These are phyloP conservation scores for Rhaphigaster nebulosa DNA, from an alignment of 2,888 invertebrate genomes.

Conservation along the genomic window DNA sequence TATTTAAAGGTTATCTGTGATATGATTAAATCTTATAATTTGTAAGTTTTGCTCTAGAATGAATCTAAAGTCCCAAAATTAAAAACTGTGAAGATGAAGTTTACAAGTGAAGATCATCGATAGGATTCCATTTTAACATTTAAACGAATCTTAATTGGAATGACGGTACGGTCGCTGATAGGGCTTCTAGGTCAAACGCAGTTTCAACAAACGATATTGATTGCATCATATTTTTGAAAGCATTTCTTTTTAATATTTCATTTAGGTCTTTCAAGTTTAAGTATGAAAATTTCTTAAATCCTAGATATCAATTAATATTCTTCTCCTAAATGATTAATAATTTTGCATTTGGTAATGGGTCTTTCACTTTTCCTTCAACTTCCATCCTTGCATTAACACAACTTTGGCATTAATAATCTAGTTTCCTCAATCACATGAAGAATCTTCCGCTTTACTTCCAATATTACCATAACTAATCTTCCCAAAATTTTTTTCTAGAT, in stretches of 20 bases:
- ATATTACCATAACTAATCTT: too few relatives aligned
- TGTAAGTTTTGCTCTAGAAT: too few relatives aligned
- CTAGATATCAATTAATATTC: neutral
- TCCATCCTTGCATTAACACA: too few relatives aligned
- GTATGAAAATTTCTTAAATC: neutral
- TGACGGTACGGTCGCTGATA: neutral
- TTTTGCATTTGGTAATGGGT: too few relatives aligned
- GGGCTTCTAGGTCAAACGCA: neutral
- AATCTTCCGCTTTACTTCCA: too few relatives aligned
- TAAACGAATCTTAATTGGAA: conserved; percentile 7
- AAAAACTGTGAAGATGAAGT: neutral
- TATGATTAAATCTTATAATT: too few relatives aligned
- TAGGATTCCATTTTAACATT: neutral
- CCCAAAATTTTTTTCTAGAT: too few relatives aligned
- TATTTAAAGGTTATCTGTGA: too few relatives aligned
- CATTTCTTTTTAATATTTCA: neutral
- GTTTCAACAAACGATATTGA: neutral
- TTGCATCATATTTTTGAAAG: neutral
- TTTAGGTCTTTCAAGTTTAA: neutral
- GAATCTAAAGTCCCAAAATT: neutral
- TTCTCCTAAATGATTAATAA: too few relatives aligned
- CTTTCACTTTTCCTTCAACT: too few relatives aligned
- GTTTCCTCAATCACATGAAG: too few relatives aligned
- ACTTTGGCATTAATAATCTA: too few relatives aligned
- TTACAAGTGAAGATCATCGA: neutral